A percentile compares a stretch with the other conserved stretches of the same genome.
These are phyloP conservation scores for Cantharis lateralis DNA, from an alignment of 2,888 invertebrate species.

Conservation along the genomic window DNA sequence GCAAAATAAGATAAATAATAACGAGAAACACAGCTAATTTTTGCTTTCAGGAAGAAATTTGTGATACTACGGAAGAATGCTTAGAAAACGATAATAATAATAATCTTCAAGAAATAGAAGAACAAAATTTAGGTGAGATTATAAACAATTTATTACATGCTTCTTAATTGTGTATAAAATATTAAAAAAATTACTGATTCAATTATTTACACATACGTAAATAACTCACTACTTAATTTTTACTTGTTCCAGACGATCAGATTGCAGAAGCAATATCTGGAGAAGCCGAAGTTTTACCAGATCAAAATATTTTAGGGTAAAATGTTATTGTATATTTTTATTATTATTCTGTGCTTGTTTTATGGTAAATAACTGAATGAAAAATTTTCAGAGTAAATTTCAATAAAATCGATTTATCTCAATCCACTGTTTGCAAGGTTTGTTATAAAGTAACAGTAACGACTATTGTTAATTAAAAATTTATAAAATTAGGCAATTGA, in stretches of 20 bases:
- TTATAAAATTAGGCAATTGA: slow-evolving; percentile 56
- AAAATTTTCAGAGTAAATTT: slow-evolving; percentile 17
- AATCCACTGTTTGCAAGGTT: slow-evolving; percentile 21
- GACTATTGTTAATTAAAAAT: not conserved
- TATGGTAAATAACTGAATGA: not conserved
- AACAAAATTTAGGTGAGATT: not conserved
- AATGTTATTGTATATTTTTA: not conserved
- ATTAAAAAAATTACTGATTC: too few relatives aligned
- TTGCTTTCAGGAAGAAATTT: not conserved
- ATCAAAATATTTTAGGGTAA: slow-evolving; percentile 72
- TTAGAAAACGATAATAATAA: not conserved
- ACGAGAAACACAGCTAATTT: not conserved
- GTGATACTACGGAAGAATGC: not conserved
- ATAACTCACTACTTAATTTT: not conserved
- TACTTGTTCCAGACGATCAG: slow-evolving; percentile 59
- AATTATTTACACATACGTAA: too few relatives aligned
- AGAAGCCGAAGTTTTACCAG: slow-evolving; percentile 67
- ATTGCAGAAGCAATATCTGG: slow-evolving; percentile 71
- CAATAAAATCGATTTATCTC: slow-evolving; percentile 22
- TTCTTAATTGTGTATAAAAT: too few relatives aligned
- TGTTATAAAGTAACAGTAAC: not conserved
- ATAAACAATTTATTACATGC: too few relatives aligned
- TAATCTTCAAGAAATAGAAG: not conserved
- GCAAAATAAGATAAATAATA: not conserved
- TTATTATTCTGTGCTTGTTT: not conserved